These are phyloP conservation scores for Monarcha castaneiventris DNA, from an alignment of 2,113 vertebrate species.

Conservation along the genomic window DNA sequence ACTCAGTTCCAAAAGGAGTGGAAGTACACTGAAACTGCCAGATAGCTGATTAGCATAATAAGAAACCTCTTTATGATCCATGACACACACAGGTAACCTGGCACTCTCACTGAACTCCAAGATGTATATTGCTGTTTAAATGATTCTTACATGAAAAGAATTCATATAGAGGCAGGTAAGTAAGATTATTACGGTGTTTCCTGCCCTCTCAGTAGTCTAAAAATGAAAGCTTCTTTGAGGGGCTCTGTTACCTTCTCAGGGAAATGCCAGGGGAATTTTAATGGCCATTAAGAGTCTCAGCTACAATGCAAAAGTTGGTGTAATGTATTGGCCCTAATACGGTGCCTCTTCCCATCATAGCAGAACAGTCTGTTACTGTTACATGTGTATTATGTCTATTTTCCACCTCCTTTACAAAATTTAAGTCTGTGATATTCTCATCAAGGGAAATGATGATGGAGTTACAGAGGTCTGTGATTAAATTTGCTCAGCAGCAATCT, in stretches of 20 bases:
- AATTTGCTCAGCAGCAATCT: slow-evolving; percentile 70
- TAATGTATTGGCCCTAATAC: slow-evolving; percentile 65
- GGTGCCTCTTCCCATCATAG: slow-evolving; percentile 61
- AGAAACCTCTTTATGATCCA: not conserved
- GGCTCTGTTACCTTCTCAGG: slow-evolving; percentile 17
- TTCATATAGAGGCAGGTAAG: not conserved
- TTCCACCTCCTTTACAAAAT: slow-evolving; percentile 68
- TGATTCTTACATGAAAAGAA: not conserved
- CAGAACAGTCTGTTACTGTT: slow-evolving; percentile 70
- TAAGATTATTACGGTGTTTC: not conserved
- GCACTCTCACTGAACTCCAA: not conserved
- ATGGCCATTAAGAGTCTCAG: slow-evolving; percentile 50
- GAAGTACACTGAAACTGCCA: not conserved
- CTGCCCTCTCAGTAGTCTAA: not conserved
- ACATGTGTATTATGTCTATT: slow-evolving; percentile 56
- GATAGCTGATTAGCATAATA: not conserved
- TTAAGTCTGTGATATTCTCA: slow-evolving; percentile 69
- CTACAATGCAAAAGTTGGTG: slow-evolving; percentile 54
- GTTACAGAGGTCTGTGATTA: slow-evolving; percentile 71
- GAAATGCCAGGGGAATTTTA: slow-evolving; percentile 59
- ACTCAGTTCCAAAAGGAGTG: not conserved
- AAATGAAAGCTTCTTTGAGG: slow-evolving; percentile 44
- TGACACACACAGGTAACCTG: not conserved
- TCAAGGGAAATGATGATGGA: slow-evolving; percentile 73
- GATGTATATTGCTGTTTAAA: not conserved